These are phyloP conservation scores for Dipus sagitta DNA, from an alignment of 2,797 vertebrate species.

Conservation along the genomic window DNA sequence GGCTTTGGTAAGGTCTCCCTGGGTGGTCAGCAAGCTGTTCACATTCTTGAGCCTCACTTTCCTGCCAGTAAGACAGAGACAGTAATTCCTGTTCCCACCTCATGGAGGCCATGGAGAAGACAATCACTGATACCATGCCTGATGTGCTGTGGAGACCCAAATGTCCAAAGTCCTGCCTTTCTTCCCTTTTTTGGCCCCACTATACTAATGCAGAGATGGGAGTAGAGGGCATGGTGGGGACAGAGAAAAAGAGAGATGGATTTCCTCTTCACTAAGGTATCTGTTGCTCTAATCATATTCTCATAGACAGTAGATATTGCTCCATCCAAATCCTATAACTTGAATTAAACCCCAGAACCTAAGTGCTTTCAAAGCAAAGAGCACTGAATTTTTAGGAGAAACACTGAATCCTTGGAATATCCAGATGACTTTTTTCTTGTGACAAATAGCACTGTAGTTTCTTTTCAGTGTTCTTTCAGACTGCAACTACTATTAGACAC, in stretches of 20 bases:
- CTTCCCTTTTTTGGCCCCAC: neutral
- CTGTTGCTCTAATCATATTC: neutral
- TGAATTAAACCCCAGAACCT: neutral
- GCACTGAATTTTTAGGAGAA: constrained; percentile 20
- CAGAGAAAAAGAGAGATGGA: neutral
- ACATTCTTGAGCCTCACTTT: constrained; percentile 39
- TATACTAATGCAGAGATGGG: neutral
- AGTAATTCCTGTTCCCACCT: neutral
- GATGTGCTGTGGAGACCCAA: neutral
- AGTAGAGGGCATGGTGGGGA: neutral
- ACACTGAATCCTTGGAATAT: neutral
- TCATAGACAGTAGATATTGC: neutral
- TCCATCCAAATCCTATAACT: neutral
- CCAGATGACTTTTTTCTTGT: neutral
- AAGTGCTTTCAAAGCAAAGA: constrained; percentile 45
- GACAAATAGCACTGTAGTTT: neutral
- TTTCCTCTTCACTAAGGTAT: neutral
- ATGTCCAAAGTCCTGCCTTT: neutral
- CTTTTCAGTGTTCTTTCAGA: constrained; percentile 12
- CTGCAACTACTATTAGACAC: neutral
- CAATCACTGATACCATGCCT: neutral
- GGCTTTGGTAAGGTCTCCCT: constrained; percentile 63
- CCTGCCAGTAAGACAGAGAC: constrained; percentile 8
- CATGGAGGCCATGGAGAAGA: neutral
- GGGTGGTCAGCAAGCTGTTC: constrained; percentile 72